A percentile compares a stretch with the other conserved stretches of the same genome.
Evolutionary conservation across 2,888 invertebrate species (phyloP).

Genomic region (Hyles lineata): DNA sequence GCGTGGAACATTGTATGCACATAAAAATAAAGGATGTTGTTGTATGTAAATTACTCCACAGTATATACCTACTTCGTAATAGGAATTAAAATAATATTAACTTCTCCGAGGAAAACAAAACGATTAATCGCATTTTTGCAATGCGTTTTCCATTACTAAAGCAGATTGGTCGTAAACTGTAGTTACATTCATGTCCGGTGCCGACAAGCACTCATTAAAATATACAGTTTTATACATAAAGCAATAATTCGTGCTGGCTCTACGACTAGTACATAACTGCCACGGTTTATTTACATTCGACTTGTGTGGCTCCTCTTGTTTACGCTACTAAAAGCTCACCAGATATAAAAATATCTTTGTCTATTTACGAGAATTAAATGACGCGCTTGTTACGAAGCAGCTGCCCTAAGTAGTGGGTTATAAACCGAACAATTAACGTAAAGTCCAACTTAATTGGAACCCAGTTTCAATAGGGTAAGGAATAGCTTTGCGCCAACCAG

Average conservation of each 20-base stretch:
- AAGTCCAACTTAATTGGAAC: slow-evolving; percentile 62
- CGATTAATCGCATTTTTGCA: too few relatives aligned
- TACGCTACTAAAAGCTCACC: slow-evolving; percentile 72
- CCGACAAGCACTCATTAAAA: background rate
- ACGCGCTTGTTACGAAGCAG: slow-evolving; percentile 79
- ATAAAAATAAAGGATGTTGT: too few relatives aligned
- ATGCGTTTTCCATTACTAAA: too few relatives aligned
- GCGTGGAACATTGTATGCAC: too few relatives aligned
- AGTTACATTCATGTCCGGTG: background rate
- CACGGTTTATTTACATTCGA: slow-evolving; percentile 76
- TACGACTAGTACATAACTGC: slow-evolving; percentile 55
- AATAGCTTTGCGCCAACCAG: slow-evolving; percentile 37
- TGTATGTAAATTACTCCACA: too few relatives aligned
- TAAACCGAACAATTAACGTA: slow-evolving; percentile 80
- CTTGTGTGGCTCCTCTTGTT: slow-evolving; percentile 72
- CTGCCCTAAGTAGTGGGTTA: slow-evolving; percentile 80
- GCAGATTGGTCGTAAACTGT: slow-evolving; percentile 5
- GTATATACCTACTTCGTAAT: too few relatives aligned
- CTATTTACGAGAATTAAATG: slow-evolving; percentile 83
- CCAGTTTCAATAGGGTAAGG: slow-evolving; percentile 50
- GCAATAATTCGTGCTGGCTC: slow-evolving; percentile 42
- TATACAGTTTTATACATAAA: slow-evolving; percentile 33
- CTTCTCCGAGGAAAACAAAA: too few relatives aligned
- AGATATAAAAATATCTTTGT: slow-evolving; percentile 83
- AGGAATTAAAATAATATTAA: too few relatives aligned